Percentiles rank a stretch among this genome's conserved stretches.
These are phyloP conservation scores for Fopius arisanus DNA, from an alignment of 1,140 invertebrate species.

Conservation along the genomic window DNA sequence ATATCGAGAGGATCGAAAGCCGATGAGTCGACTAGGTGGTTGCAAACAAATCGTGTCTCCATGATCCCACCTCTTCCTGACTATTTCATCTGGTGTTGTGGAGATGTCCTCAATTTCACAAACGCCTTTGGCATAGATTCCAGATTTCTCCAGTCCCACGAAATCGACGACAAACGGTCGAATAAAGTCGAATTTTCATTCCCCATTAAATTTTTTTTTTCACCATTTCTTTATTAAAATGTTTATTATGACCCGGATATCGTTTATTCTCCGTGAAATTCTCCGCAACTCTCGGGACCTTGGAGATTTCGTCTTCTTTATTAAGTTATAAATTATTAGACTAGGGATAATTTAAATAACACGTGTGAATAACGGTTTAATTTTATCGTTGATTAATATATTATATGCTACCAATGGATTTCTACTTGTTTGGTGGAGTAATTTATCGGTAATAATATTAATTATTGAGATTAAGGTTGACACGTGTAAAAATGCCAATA, in stretches of 20 bases:
- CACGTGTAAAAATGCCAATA: conserved; percentile 1
- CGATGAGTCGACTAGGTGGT: not conserved
- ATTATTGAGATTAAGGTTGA: not conserved
- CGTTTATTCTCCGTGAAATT: not conserved
- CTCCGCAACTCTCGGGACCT: not conserved
- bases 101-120: conserved; percentile 28
- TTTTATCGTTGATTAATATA: not conserved
- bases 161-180: conserved; percentile 8
- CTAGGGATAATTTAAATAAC: not conserved
- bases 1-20: conserved; percentile 1
- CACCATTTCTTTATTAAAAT: not conserved
- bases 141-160: conserved; percentile 19
- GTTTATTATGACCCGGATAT: not conserved
- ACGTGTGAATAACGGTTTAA: not conserved
- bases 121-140: conserved; percentile 26
- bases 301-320: not conserved
- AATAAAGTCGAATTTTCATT: not conserved
- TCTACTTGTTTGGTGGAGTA: not conserved
- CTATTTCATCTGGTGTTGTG: not conserved
- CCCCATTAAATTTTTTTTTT: not conserved
- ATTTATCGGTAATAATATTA: not conserved
- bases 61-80: not conserved
- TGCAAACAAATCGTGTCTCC: not conserved
- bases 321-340: not conserved
- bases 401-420: not conserved